Evolutionary conservation across 2,113 vertebrate species (phyloP), one percentile per base, ranked within the genome.

Genomic region (Psophia crepitans): DNA sequence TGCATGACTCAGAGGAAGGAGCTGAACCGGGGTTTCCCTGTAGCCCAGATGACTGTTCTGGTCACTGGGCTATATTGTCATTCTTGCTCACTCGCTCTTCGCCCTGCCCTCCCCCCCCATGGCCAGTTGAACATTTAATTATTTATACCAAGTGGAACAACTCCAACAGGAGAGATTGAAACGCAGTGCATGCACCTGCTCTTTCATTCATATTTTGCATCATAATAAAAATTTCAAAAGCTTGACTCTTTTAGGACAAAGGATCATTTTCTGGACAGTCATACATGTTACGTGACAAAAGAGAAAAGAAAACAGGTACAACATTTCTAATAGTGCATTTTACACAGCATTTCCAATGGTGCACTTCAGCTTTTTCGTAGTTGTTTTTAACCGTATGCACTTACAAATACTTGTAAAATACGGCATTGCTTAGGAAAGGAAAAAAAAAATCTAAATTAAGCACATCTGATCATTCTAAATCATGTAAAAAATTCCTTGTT

Each of bases 151-250:
- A 90, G 92, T 41, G 44, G 69, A 93, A 75, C 48, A 89, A 90
- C 86, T 90, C 90, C 76, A 78, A 60, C 56, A 90, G 44, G 27
- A 94, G 73, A 95, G 88, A 92, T 13, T 68, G 93, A 94, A 88
- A 89, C 1, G 6, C 60, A 33, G 19, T 46, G 73, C 57, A 23
- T 56, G 94, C 86, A 84, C 83, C 95, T 93, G 90, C 81, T 87
- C 86, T 89, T 94, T 65, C 88, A 44, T 84, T 96, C 12, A 5
- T 48, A 78, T 87, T 90, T 94, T 92, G 43, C 94, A 90, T 93
- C 56, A 64, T 56, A 90, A 96, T 94, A 93, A 92, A 97, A 93
- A 93, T 86, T 82, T 78, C 76, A 88, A 88, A 92, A 92, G 64
- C 51, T 63, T 66, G 53, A 87, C 43, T 86, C 41, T 90, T 93